Evolutionary conservation across 2,888 invertebrate species (phyloP).

Genomic region (Polia nebulosa): DNA sequence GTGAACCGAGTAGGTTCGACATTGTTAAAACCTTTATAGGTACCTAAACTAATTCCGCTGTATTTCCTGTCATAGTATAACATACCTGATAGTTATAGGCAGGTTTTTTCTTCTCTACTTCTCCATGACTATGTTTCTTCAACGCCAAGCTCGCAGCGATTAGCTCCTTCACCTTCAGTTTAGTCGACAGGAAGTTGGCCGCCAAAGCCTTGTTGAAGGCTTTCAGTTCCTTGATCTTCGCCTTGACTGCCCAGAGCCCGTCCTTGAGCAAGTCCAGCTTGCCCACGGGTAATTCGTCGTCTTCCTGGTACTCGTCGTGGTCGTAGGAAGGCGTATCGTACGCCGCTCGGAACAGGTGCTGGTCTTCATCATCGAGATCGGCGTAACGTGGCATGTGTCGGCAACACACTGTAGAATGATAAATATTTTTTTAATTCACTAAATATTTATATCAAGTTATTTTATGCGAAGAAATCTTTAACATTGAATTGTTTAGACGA

Average conservation of each 20-base stretch:
- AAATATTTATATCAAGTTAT: background rate
- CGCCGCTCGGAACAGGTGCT: slow-evolving; percentile 82
- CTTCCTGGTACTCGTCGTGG: slow-evolving; percentile 77
- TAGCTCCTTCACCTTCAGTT: slow-evolving; percentile 83
- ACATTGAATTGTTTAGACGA: slow-evolving; percentile 1
- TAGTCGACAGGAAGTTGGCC: slow-evolving; percentile 82
- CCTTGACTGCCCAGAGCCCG: slow-evolving; percentile 84
- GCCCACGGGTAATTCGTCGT: slow-evolving; percentile 74
- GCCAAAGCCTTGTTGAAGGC: slow-evolving; percentile 85
- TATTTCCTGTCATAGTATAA: background rate
- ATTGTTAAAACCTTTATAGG: background rate
- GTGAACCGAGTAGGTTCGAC: background rate
- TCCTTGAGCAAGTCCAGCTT: slow-evolving; percentile 86
- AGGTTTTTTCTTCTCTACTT: slow-evolving; percentile 78
- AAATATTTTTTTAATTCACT: background rate
- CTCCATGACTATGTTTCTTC: slow-evolving; percentile 77
- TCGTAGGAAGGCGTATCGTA: slow-evolving; percentile 84
- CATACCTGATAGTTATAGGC: slow-evolving; percentile 76
- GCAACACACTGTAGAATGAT: slow-evolving; percentile 68
- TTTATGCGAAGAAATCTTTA: background rate
- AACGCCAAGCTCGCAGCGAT: slow-evolving; percentile 73
- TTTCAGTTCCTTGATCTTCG: slow-evolving; percentile 84
- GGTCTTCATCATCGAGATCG: slow-evolving; percentile 84
- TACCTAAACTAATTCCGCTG: too few relatives aligned
- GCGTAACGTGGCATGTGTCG: slow-evolving; percentile 78